Conservation (phyloP, 1,140 invertebrate species). For the Dendroctonus valens region DNA sequence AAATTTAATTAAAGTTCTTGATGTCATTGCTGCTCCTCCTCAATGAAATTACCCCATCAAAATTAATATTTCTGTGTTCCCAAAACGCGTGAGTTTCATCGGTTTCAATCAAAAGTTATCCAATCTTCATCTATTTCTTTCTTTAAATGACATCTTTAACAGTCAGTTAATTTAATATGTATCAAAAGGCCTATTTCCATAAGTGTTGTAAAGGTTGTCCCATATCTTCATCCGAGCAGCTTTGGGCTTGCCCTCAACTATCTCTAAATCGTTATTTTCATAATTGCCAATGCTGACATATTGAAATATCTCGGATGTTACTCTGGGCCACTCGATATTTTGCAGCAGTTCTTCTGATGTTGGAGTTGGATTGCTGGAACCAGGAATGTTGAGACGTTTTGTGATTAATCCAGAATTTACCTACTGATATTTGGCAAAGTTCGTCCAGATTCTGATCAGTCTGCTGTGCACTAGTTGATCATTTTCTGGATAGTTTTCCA, state of each 20-base stretch:
- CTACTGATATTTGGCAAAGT: slow-evolving; percentile 19
- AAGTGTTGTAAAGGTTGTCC: slow-evolving; percentile 16
- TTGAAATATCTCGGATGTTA: slow-evolving; percentile 12
- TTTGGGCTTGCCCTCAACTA: slow-evolving; percentile 13
- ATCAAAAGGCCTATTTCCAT: slow-evolving; percentile 20
- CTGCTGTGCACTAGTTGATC: slow-evolving; percentile 24
- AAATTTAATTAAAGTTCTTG: too few relatives aligned
- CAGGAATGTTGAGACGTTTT: neutral
- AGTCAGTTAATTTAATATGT: slow-evolving; percentile 9
- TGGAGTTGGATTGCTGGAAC: slow-evolving; percentile 35
- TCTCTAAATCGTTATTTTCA: slow-evolving; percentile 4
- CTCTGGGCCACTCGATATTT: slow-evolving; percentile 33
- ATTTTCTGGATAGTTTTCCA: slow-evolving; percentile 7
- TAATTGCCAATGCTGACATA: slow-evolving; percentile 29
- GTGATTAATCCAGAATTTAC: neutral
- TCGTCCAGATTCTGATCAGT: slow-evolving; percentile 18
- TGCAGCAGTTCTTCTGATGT: slow-evolving; percentile 18
- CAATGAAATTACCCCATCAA: too few relatives aligned
- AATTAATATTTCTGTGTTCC: too few relatives aligned
- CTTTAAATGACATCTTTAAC: too few relatives aligned
- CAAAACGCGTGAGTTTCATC: too few relatives aligned
- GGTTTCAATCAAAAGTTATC: too few relatives aligned
- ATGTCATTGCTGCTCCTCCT: too few relatives aligned
- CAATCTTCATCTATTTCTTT: too few relatives aligned
- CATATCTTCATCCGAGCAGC: slow-evolving; percentile 49